Evolutionary conservation across 2,113 vertebrate species (phyloP), one percentile per base, ranked within the genome.

Genomic region (Dromas ardeola): DNA sequence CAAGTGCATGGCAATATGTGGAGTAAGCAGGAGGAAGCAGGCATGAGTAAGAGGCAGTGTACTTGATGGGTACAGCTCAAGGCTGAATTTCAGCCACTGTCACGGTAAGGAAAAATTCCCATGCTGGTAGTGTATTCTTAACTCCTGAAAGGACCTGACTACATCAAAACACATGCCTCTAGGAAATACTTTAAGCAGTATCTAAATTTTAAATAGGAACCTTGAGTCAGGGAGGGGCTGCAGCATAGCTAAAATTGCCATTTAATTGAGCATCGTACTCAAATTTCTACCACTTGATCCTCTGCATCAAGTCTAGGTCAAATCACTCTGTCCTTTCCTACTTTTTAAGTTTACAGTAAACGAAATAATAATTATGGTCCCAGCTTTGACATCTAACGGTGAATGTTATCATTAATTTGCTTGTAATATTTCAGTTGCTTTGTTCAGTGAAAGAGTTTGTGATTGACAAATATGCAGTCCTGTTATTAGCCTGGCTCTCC

Each of bases 351-450:
- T 91, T 84, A 72, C 36, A 86, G 69, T 74, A 90, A 95, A 86
- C 4, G 0, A 92, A 93, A 88, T 40, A 91, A 77, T 91, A 91
- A 95, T 94, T 81, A 67, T 55, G n/a, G 38, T 16, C 58, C 38
- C 40, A 79, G 72, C 77, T 94, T 87, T 95, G 87, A 76, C 81
- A 89, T 81, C 81, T 69, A 59, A 63, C 5, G 1, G 77, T 55
- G 77, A 84, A 56, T 84, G 95, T 81, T 97, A 76, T 43, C 86
- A 81, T 96, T 93, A 91, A 96, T 96, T 96, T 97, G 83, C 89
- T 91, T 93, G 84, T 91, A 95, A 96, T 95, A 95, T 85, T 93
- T 96, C 89, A 96, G 81, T 95, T 96, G 91, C 49, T 96, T 79
- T 76, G 73, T 85, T 79, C 95, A 76, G 77, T 91, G 81, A 87